Evolutionary conservation across 2,797 vertebrate species (phyloP), one percentile per base, ranked within the genome.

Genomic region (Muscicapa striata): DNA sequence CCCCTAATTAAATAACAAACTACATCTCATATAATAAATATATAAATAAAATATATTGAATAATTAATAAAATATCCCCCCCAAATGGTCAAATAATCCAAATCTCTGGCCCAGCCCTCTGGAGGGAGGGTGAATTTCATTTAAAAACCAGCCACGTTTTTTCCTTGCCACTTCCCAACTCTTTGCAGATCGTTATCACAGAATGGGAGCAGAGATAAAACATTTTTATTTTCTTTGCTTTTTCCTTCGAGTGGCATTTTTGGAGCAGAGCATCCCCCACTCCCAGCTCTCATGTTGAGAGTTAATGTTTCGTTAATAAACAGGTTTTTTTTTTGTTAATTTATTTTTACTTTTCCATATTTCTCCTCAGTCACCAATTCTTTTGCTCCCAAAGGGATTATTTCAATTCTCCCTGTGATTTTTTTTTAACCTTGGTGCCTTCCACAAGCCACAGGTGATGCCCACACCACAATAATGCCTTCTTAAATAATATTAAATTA

Each of bases 281-380:
- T 14, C 79, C 72, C 59, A 22, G 40, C 86, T 74, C 84, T 59
- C 93, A 89, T n/a, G 68, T 41, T 32, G 93, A 77, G 87, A 95
- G 78, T 94, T 94, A 93, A 95, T 93, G 93, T 95, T 94, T 95
- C 59, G 73, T 94, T 91, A 79, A 87, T 83, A 15, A 63, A 27
- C 11, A 7, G 63, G 26, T 23, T 41, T 80, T 57, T 57, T 27
- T 34, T 34, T 34, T 34, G 6, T 67, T 83, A 34, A 74, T 58
- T 79, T 62, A 57, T 73, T 85, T 80, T 30, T 55, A 30, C 78
- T 95, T 90, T 84, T 38, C 81, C 87, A 10, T 45, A 63, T 77
- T 81, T 80, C 66, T 86, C 84, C 87, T 90, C 13, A 2, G 64
- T 17, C 61, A 17, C 78, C 67, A 36, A 87, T 95, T 87, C 66